phyloP scores from a whole-genome alignment of 2,888 invertebrate species.

The Amphipoea oculea region DNA sequence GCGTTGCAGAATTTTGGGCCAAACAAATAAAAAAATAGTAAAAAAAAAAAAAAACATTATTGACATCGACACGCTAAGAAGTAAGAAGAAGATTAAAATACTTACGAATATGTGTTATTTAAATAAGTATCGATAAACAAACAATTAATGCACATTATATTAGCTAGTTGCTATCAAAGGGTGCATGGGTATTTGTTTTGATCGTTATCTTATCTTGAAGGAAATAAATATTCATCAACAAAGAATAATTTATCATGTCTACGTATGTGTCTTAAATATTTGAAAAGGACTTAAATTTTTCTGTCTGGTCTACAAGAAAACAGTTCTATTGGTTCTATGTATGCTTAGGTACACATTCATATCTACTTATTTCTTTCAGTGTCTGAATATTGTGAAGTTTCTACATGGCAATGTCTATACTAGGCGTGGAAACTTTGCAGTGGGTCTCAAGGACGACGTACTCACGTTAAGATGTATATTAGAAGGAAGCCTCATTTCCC shows the following conservation, averaged over 20 bases:
- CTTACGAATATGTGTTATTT: not conserved
- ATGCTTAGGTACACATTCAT: not conserved
- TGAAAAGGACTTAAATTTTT: constrained; percentile 14
- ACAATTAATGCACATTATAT: constrained; percentile 29
- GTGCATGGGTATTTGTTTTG: constrained; percentile 35
- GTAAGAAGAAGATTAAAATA: not conserved
- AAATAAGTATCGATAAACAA: constrained; percentile 15
- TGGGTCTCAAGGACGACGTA: not conserved
- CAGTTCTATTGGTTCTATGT: not conserved
- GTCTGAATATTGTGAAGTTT: not conserved
- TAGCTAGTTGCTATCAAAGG: constrained; percentile 21
- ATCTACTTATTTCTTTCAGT: not conserved
- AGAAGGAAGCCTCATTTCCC: not conserved
- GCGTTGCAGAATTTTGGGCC: no score
- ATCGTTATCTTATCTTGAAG: constrained; percentile 35
- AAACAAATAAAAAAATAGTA: no score
- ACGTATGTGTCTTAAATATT: constrained; percentile 41
- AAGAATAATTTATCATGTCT: constrained; percentile 26
- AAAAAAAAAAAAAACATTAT: no score
- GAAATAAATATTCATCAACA: constrained; percentile 34
- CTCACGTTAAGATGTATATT: not conserved
- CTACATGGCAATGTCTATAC: not conserved
- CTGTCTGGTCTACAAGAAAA: constrained; percentile 3
- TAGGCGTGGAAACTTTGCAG: not conserved
- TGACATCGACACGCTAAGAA: no score